A percentile compares a stretch with the other conserved stretches of the same genome.
These are phyloP conservation scores for Drosophila flavopinicola DNA, from an alignment of 2,888 invertebrate genomes.

Conservation along the genomic window DNA sequence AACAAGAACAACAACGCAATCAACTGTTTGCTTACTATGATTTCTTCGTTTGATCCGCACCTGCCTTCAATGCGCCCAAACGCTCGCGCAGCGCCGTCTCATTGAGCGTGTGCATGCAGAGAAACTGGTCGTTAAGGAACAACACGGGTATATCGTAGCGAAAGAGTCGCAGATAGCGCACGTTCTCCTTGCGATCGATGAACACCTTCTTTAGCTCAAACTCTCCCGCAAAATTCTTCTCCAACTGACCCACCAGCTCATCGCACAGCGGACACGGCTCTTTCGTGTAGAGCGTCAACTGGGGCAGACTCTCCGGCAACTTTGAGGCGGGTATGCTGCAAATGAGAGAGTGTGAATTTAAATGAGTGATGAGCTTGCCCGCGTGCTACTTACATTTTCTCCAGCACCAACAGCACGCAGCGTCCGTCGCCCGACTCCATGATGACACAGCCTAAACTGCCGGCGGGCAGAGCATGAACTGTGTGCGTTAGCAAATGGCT, in stretches of 20 bases:
- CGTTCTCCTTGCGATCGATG: constrained; percentile 90
- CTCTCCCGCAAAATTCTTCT: constrained; percentile 86
- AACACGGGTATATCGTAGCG: constrained; percentile 94
- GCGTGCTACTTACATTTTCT: constrained; percentile 89
- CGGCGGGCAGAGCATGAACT: constrained; percentile 93
- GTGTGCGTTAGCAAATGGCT: constrained; percentile 96
- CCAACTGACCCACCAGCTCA: constrained; percentile 88
- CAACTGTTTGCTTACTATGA: constrained; percentile 14
- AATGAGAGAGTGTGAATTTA: no score
- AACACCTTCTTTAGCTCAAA: constrained; percentile 90
- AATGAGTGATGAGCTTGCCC: no score
- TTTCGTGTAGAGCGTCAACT: constrained; percentile 92
- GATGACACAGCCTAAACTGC: constrained; percentile 95
- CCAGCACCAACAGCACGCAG: constrained; percentile 95
- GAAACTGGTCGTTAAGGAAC: constrained; percentile 91
- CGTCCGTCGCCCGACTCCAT: constrained; percentile 99
- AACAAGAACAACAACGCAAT: not conserved
- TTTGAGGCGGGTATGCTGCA: constrained; percentile 13
- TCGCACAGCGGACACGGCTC: constrained; percentile 93
- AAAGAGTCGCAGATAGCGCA: constrained; percentile 90
- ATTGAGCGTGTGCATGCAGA: constrained; percentile 91
- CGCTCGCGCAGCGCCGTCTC: constrained; percentile 85
- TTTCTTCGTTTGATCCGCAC: not conserved
- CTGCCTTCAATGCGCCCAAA: constrained; percentile 26
- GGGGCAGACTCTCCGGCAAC: constrained; percentile 84